phyloP scores from a whole-genome alignment of 2,888 invertebrate genomes.

The Mythimna impura region DNA sequence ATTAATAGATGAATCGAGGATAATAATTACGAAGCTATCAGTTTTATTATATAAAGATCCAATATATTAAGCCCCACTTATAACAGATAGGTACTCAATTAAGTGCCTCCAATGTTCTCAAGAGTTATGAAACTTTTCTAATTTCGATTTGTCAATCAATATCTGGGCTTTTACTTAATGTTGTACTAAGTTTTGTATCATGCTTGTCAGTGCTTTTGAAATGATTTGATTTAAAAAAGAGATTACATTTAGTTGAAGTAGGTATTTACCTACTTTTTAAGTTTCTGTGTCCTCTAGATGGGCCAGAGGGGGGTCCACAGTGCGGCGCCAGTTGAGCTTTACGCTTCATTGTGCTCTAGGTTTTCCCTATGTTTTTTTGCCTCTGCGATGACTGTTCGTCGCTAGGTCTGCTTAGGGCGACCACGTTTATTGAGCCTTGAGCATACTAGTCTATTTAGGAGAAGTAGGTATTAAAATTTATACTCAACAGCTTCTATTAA shows the following conservation, averaged over 20 bases:
- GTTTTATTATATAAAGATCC: constrained; percentile 10
- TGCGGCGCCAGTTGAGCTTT: no score
- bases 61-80: constrained; percentile 21
- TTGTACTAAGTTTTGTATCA: constrained; percentile 25
- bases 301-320: no score
- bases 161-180: constrained; percentile 28
- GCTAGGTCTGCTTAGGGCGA: no score
- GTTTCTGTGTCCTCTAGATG: no score
- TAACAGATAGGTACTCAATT: constrained; percentile 25
- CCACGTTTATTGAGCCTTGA: no score
- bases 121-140: constrained; percentile 49
- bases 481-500: no score
- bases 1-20: background rate
- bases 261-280: no score
- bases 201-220: background rate
- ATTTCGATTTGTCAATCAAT: constrained; percentile 50
- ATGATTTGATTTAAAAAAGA: background rate
- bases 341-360: no score
- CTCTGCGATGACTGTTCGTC: no score
- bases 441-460: no score
- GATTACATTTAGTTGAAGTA: background rate
- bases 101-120: constrained; percentile 14
- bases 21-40: constrained; percentile 1
- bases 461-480: no score
- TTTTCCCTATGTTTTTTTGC: no score